Percentiles rank a stretch among this genome's conserved stretches.
Conservation (phyloP, 2,113 vertebrate species). For the Platysteira castanea region DNA sequence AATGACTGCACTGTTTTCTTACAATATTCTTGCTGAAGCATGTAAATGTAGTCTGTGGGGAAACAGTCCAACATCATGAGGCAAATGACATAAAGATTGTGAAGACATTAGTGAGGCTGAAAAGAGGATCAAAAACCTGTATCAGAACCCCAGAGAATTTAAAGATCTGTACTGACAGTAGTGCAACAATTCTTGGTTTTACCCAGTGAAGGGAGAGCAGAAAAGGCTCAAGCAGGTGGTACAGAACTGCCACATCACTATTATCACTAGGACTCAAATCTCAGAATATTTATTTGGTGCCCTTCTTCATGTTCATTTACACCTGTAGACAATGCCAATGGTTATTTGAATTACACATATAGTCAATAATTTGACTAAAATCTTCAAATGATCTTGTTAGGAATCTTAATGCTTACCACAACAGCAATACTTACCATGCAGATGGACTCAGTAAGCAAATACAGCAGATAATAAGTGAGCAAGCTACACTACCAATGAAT, state of each 20-base stretch:
- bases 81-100: background rate
- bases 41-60: background rate
- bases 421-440: background rate
- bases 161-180: background rate
- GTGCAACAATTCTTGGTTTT: background rate
- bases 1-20: background rate
- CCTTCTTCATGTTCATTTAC: background rate
- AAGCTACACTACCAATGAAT: background rate
- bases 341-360: background rate
- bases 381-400: background rate
- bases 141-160: background rate
- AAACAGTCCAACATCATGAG: background rate
- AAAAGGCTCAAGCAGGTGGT: background rate
- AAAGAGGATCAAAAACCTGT: background rate
- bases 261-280: background rate
- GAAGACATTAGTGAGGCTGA: background rate
- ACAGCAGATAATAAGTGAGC: background rate
- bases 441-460: background rate
- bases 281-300: background rate
- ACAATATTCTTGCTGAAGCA: background rate
- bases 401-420: background rate
- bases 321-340: background rate
- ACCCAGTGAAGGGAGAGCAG: background rate
- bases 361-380: background rate
- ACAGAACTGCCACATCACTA: background rate